phyloP scores from a whole-genome alignment of 2,888 invertebrate genomes.

The Charanyca ferruginea region DNA sequence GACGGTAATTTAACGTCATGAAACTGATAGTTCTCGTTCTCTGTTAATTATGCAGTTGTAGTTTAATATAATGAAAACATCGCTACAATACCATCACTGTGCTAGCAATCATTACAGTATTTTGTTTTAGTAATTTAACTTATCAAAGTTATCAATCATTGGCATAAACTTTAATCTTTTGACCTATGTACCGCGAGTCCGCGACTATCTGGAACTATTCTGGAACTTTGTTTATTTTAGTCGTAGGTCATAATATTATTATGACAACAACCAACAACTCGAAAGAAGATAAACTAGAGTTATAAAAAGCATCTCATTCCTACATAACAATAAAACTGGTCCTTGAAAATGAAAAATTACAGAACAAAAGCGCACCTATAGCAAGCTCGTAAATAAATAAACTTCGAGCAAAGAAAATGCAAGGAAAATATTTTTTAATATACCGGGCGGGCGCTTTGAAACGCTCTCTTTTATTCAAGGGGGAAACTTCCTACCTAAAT shows the following conservation, averaged over 20 bases:
- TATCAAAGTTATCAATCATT: constrained; percentile 45
- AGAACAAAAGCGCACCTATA: constrained; percentile 54
- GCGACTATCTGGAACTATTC: constrained; percentile 29
- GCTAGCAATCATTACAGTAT: constrained; percentile 10
- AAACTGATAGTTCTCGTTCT: too few species aligned
- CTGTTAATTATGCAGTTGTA: neutral
- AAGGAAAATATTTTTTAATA: constrained; percentile 78
- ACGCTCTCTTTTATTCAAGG: constrained; percentile 72
- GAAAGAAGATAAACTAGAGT: constrained; percentile 32
- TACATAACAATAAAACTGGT: constrained; percentile 38
- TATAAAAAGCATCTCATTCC: constrained; percentile 21
- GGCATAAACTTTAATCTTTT: constrained; percentile 32
- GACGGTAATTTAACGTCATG: too few species aligned
- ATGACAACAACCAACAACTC: constrained; percentile 21
- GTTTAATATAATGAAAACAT: neutral
- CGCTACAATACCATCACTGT: neutral
- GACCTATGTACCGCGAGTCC: constrained; percentile 34
- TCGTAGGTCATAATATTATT: constrained; percentile 23
- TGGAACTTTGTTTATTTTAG: constrained; percentile 20
- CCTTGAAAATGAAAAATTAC: constrained; percentile 52
- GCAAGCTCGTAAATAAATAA: constrained; percentile 64
- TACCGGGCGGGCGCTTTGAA: constrained; percentile 72
- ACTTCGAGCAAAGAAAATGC: constrained; percentile 67
- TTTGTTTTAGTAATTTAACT: constrained; percentile 28
- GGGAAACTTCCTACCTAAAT: constrained; percentile 76